phyloP scores from a whole-genome alignment of 2,113 vertebrate genomes.

The Odontophorus gujanensis region DNA sequence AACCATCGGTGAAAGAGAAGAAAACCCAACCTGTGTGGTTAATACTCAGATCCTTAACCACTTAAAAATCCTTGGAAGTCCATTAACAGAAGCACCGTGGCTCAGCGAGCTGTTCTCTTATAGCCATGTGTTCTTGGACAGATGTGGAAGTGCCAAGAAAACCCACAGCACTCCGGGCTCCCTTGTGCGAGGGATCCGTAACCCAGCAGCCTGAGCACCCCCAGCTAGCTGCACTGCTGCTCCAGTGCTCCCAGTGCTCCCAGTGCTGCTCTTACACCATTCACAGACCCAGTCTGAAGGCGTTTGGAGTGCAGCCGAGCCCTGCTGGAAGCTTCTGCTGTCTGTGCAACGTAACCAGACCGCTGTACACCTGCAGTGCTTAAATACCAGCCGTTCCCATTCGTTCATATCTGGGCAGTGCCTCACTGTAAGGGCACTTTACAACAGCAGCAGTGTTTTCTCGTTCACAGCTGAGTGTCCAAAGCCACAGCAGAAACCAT shows the following conservation, averaged over 20 bases:
- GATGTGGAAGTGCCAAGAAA: background rate
- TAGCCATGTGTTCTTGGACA: background rate
- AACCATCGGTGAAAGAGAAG: background rate
- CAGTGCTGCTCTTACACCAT: rapidly evolving
- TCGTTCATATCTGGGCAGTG: background rate
- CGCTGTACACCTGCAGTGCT: background rate
- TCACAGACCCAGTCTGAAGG: background rate
- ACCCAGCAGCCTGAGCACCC: background rate
- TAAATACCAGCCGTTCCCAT: background rate
- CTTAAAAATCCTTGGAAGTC: background rate
- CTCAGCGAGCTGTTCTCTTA: background rate
- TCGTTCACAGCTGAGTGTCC: background rate
- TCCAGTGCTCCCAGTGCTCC: background rate
- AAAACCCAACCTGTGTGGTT: background rate
- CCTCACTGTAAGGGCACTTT: background rate
- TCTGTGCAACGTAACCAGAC: rapidly evolving
- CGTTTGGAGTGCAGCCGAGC: rapidly evolving
- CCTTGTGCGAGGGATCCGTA: background rate
- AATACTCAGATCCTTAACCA: background rate
- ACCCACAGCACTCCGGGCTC: background rate
- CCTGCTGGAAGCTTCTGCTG: background rate
- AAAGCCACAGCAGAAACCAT: conserved; percentile 27
- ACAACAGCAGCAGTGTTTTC: background rate
- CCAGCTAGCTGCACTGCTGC: background rate
- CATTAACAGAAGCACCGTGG: background rate